Percentiles rank a stretch among this genome's conserved stretches.
Conservation (phyloP, 2,888 invertebrate species). For the Drosophila kuntzei region DNA sequence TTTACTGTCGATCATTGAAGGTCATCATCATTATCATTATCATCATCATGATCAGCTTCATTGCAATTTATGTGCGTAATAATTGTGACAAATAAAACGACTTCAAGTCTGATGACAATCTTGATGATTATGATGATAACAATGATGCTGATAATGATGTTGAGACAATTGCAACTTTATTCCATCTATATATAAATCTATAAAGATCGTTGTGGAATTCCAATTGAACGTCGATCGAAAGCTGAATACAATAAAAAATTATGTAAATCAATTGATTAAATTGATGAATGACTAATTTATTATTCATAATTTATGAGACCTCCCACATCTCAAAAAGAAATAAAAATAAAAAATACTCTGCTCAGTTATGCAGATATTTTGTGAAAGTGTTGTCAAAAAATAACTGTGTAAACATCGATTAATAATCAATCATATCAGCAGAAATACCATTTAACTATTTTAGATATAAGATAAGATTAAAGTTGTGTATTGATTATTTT, state of each 20-base stretch:
- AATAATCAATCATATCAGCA: conserved; percentile 12
- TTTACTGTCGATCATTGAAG: conserved; percentile 35
- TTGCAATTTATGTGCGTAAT: conserved; percentile 82
- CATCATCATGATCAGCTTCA: conserved; percentile 46
- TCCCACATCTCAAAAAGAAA: conserved; percentile 36
- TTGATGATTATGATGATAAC: conserved; percentile 4
- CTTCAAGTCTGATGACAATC: conserved; percentile 22
- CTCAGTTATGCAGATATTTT: conserved; percentile 29
- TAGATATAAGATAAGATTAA: background rate
- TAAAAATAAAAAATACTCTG: background rate
- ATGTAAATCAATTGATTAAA: conserved; percentile 53
- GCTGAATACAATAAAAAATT: conserved; percentile 21
- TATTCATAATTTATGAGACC: conserved; percentile 23
- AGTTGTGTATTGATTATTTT: background rate
- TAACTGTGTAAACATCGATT: conserved; percentile 15
- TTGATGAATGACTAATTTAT: conserved; percentile 41
- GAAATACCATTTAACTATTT: background rate
- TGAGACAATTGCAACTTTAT: conserved; percentile 51
- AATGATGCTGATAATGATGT: conserved; percentile 3
- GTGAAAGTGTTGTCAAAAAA: conserved; percentile 43
- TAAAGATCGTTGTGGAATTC: conserved; percentile 1
- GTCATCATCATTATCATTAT: conserved; percentile 33
- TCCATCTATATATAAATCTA: conserved; percentile 9
- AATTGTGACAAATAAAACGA: conserved; percentile 77
- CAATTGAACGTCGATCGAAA: conserved; percentile 31